A percentile compares a stretch with the other conserved stretches of the same genome.
Conservation (phyloP, 2,888 invertebrate species). For the Tenthredo distinguenda region DNA sequence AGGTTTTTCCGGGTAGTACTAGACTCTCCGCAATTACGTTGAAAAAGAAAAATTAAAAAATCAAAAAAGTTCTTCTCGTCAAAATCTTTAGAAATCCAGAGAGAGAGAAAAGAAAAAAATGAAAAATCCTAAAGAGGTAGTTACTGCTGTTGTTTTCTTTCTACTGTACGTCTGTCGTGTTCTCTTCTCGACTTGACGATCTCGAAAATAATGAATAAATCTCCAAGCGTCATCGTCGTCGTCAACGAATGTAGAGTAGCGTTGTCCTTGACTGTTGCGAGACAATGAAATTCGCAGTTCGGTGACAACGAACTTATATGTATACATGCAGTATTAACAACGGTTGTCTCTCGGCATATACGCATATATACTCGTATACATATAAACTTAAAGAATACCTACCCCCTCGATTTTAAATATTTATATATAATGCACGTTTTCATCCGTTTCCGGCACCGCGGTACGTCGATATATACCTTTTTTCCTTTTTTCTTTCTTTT, state of each 20-base stretch:
- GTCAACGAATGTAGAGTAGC: conserved; percentile 10
- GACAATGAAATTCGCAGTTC: background rate
- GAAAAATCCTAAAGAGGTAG: background rate
- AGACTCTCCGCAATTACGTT: too few species aligned
- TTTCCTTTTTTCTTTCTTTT: background rate
- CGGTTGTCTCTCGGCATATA: background rate
- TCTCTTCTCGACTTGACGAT: background rate
- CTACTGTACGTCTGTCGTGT: background rate
- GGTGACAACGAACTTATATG: background rate
- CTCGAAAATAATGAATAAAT: conserved; percentile 21
- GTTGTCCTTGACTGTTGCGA: conserved; percentile 1
- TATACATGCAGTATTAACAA: too few species aligned
- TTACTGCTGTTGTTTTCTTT: background rate
- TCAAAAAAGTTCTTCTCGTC: too few species aligned
- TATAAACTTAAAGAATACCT: background rate
- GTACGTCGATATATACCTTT: background rate
- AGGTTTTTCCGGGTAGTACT: too few species aligned
- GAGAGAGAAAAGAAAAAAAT: background rate
- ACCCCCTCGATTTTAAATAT: background rate
- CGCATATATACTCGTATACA: background rate
- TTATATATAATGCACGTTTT: conserved; percentile 8
- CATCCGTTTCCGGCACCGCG: background rate
- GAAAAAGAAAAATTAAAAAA: too few species aligned
- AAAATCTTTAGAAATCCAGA: background rate
- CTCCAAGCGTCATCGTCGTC: background rate